Evolutionary conservation across 37 sponge, comb jelly and placozoan species (phyloP).

Genomic region (Theonella swinhoei): DNA sequence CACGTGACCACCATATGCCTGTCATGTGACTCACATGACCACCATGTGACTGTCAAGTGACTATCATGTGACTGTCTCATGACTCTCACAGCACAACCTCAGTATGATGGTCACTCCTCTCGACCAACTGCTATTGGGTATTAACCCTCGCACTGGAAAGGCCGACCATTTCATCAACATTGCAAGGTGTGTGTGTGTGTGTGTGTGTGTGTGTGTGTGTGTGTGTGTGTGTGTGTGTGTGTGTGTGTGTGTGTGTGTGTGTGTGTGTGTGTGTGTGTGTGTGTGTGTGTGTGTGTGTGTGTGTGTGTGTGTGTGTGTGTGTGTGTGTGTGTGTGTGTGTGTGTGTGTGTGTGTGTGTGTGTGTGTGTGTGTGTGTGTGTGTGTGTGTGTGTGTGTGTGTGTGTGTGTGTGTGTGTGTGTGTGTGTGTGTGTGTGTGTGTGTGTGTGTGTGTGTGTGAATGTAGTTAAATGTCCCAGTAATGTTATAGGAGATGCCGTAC

Average conservation of each 20-base stretch:
- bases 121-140: slow-evolving; percentile 74
- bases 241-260: neutral
- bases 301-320: slow-evolving; percentile 22
- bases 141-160: slow-evolving; percentile 78
- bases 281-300: neutral
- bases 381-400: too few species aligned
- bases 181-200: slow-evolving; percentile 73
- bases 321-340: slow-evolving; percentile 7
- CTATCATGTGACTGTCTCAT: neutral
- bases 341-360: too few species aligned
- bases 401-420: too few species aligned
- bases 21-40: neutral
- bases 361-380: too few species aligned
- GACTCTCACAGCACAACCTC: slow-evolving; percentile 1
- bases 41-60: slow-evolving; percentile 5
- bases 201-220: neutral
- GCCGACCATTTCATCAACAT: slow-evolving; percentile 85
- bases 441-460: too few species aligned
- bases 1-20: neutral
- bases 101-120: slow-evolving; percentile 71
- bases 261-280: too few species aligned
- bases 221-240: neutral
- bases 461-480: too few species aligned
- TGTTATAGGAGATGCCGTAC: too few species aligned
- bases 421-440: too few species aligned